phyloP scores from a whole-genome alignment of 2,888 invertebrate species.

The Mythimna loreyi region DNA sequence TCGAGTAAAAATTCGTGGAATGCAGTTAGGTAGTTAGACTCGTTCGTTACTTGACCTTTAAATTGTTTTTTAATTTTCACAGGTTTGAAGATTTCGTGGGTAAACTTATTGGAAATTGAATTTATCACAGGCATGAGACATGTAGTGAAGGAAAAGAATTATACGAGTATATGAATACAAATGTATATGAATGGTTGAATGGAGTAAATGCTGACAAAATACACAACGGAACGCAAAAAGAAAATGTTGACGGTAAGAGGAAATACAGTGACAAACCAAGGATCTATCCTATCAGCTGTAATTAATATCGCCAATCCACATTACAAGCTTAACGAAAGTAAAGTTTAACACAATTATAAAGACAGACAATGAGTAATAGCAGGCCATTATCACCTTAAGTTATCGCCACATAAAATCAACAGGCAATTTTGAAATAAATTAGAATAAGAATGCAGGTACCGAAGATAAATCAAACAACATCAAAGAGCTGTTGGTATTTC shows the following conservation, averaged over 20 bases:
- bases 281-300: neutral
- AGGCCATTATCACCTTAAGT: constrained; percentile 29
- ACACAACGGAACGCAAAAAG: neutral
- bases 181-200: neutral
- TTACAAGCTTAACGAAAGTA: neutral
- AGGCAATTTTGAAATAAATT: constrained; percentile 51
- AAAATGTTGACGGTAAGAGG: neutral
- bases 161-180: too few species aligned
- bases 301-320: neutral
- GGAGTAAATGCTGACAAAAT: neutral
- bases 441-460: constrained; percentile 24
- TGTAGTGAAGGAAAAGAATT: too few species aligned
- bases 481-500: constrained; percentile 45
- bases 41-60: constrained; percentile 23
- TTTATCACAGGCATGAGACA: neutral
- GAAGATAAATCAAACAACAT: constrained; percentile 45
- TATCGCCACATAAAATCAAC: constrained; percentile 35
- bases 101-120: neutral
- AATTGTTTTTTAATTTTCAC: constrained; percentile 9
- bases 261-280: neutral
- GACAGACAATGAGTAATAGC: constrained; percentile 23
- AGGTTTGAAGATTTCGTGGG: neutral
- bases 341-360: constrained; percentile 10
- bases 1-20: constrained; percentile 49
- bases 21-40: constrained; percentile 31